Percentiles rank a stretch among this genome's conserved stretches.
Evolutionary conservation across 2,797 vertebrate species (phyloP).

Genomic region (Psittacula echo): DNA sequence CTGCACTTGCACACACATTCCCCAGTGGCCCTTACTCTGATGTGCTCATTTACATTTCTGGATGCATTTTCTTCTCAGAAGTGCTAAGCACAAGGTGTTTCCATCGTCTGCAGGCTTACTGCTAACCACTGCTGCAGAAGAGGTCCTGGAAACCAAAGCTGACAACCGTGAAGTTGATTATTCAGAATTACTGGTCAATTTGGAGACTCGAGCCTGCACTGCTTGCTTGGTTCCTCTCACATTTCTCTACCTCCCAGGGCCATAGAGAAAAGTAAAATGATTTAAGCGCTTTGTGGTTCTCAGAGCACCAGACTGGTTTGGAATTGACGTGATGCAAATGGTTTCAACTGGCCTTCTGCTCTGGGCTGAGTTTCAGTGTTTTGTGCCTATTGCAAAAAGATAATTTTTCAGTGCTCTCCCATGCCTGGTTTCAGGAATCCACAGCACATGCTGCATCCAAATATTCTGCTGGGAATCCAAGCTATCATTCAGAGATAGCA

Average conservation of each 20-base stretch:
- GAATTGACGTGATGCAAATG: not conserved
- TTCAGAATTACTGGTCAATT: slow-evolving; percentile 25
- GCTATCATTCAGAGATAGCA: not conserved
- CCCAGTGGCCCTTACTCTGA: not conserved
- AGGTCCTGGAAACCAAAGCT: not conserved
- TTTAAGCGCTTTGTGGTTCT: slow-evolving; percentile 31
- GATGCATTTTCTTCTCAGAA: not conserved
- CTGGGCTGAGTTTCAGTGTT: not conserved
- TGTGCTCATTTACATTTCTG: not conserved
- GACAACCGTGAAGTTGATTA: not conserved
- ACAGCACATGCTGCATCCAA: not conserved
- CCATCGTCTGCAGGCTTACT: not conserved
- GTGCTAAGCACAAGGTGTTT: slow-evolving; percentile 7
- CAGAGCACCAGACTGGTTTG: not conserved
- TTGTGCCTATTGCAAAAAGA: not conserved
- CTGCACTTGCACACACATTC: not conserved
- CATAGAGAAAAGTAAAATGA: not conserved
- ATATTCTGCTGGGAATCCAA: not conserved
- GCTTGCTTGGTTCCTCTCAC: not conserved
- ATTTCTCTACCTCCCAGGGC: not conserved
- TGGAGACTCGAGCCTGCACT: not conserved
- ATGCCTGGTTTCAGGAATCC: not conserved
- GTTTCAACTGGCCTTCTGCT: not conserved
- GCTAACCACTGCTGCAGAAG: not conserved
- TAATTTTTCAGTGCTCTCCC: not conserved